phyloP scores from a whole-genome alignment of 2,113 vertebrate genomes.

The Zosterops lateralis region DNA sequence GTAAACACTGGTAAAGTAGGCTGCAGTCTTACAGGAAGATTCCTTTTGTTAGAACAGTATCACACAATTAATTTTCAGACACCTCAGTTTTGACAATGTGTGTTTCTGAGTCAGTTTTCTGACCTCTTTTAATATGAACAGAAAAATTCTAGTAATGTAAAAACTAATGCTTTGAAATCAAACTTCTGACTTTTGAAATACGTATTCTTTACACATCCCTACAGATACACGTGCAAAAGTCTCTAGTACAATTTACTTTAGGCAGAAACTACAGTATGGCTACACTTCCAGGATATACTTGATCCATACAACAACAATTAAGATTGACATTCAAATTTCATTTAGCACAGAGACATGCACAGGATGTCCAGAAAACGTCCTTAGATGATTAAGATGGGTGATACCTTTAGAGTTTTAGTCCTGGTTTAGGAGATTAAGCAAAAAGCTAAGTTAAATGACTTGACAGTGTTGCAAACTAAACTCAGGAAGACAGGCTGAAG shows the following conservation, averaged over 20 bases:
- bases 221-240: neutral
- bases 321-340: neutral
- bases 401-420: neutral
- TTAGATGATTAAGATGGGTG: neutral
- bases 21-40: neutral
- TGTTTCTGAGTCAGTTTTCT: neutral
- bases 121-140: neutral
- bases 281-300: neutral
- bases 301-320: neutral
- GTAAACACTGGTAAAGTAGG: neutral
- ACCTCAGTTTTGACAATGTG: neutral
- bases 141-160: neutral
- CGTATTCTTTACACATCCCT: neutral
- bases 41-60: neutral
- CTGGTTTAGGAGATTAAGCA: neutral
- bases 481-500: neutral
- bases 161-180: neutral
- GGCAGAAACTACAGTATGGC: neutral
- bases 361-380: neutral
- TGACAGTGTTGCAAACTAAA: neutral
- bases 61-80: neutral
- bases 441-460: neutral
- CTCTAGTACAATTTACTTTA: neutral
- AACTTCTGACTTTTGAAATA: neutral
- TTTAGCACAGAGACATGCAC: neutral